These are phyloP conservation scores for Parasteatoda tepidariorum DNA, from an alignment of 1,140 invertebrate genomes.

Conservation along the genomic window DNA sequence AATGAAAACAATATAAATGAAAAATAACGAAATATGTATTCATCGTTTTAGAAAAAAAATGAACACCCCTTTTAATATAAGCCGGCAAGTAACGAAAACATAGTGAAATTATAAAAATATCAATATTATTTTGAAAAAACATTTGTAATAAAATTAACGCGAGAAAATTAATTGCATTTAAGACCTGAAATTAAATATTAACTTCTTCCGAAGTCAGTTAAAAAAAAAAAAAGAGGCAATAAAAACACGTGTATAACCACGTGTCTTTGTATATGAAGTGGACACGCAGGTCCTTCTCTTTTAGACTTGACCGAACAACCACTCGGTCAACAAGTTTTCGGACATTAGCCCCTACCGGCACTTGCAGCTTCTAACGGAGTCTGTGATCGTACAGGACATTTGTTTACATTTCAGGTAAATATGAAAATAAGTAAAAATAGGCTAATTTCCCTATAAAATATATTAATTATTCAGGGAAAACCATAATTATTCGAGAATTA, in stretches of 20 bases:
- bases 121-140: no score
- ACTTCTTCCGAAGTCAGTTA: no score
- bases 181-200: no score
- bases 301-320: constrained; percentile 34
- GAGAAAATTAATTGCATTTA: no score
- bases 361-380: not conserved
- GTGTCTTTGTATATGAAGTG: constrained; percentile 60
- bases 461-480: not conserved
- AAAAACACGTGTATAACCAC: constrained; percentile 47
- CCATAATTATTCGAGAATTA: not conserved
- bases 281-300: constrained; percentile 55
- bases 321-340: constrained; percentile 13
- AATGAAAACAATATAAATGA: no score
- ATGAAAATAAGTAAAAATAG: constrained; percentile 2
- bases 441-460: not conserved
- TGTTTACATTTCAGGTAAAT: constrained; percentile 23
- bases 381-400: constrained; percentile 42
- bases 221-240: no score
- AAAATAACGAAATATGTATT: no score
- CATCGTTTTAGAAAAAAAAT: no score
- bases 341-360: constrained; percentile 21
- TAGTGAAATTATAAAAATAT: no score
- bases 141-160: no score
- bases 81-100: no score
- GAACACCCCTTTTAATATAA: no score